Percentiles rank a stretch among this genome's conserved stretches.
Evolutionary conservation across 2,888 invertebrate genomes (phyloP).

Genomic region (Limnephilus auricula): DNA sequence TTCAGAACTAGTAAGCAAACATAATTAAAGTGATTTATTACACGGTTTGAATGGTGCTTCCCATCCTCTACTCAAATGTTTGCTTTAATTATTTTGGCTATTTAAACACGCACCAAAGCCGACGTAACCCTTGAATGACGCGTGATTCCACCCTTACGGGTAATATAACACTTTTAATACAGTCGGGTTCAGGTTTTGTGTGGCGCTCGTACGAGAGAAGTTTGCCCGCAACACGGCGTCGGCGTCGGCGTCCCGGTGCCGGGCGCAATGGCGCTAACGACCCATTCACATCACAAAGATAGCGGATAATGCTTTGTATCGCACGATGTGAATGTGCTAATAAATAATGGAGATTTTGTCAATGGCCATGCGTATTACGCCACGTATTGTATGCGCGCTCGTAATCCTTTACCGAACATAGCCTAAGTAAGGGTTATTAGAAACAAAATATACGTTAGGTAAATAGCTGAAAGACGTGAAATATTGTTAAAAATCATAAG

Average conservation of each 20-base stretch:
- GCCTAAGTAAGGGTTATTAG: slow-evolving; percentile 13
- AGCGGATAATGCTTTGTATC: slow-evolving; percentile 62
- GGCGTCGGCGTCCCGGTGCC: slow-evolving; percentile 20
- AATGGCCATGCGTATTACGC: slow-evolving; percentile 46
- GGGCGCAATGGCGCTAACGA: slow-evolving; percentile 57
- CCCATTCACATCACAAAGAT: slow-evolving; percentile 59
- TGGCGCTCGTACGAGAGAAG: background rate
- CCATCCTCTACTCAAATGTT: background rate
- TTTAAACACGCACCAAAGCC: slow-evolving; percentile 2
- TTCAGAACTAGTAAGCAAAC: background rate
- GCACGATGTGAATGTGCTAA: slow-evolving; percentile 60
- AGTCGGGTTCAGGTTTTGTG: slow-evolving; percentile 21
- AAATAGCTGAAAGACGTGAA: background rate
- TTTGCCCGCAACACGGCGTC: slow-evolving; percentile 28
- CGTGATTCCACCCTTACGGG: slow-evolving; percentile 4
- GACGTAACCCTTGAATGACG: slow-evolving; percentile 25
- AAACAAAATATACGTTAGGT: background rate
- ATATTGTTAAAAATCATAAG: too few relatives aligned
- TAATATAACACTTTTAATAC: background rate
- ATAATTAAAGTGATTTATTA: background rate
- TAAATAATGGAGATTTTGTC: slow-evolving; percentile 62
- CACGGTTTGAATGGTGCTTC: background rate
- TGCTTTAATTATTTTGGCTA: background rate
- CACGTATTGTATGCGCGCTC: slow-evolving; percentile 5
- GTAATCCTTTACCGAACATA: slow-evolving; percentile 25